Percentiles rank a stretch among this genome's conserved stretches.
phyloP scores from a whole-genome alignment of 1,140 invertebrate species.

The Anoplophora glabripennis region DNA sequence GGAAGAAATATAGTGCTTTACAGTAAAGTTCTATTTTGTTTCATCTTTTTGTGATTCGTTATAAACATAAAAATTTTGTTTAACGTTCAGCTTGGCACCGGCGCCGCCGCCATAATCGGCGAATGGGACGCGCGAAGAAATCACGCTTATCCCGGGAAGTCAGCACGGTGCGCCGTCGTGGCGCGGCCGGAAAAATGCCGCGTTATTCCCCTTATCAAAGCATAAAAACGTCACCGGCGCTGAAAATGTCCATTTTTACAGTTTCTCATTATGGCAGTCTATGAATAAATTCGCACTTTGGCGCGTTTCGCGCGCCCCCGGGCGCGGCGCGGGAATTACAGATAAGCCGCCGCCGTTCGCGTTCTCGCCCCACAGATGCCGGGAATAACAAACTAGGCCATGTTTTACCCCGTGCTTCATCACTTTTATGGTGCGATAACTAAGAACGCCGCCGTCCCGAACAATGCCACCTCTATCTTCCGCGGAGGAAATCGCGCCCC shows the following conservation, averaged over 20 bases:
- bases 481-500: background rate
- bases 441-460: slow-evolving; percentile 13
- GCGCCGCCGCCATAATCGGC: background rate
- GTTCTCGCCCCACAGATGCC: slow-evolving; percentile 33
- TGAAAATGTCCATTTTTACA: slow-evolving; percentile 55
- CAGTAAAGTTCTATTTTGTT: too few relatives aligned
- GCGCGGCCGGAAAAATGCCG: slow-evolving; percentile 41
- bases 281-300: slow-evolving; percentile 56
- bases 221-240: slow-evolving; percentile 49
- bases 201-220: slow-evolving; percentile 53
- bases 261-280: slow-evolving; percentile 55
- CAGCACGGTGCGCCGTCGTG: slow-evolving; percentile 12
- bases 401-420: slow-evolving; percentile 33
- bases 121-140: background rate
- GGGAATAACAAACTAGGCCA: slow-evolving; percentile 45
- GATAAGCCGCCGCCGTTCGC: slow-evolving; percentile 42
- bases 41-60: too few relatives aligned
- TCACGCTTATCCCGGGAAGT: background rate
- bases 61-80: too few relatives aligned
- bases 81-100: too few relatives aligned
- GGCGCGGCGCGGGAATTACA: slow-evolving; percentile 45
- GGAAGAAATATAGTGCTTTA: too few relatives aligned
- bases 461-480: slow-evolving; percentile 2
- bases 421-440: slow-evolving; percentile 22
- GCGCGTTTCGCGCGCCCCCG: slow-evolving; percentile 37